Evolutionary conservation across 2,888 invertebrate genomes (phyloP), one percentile per base, ranked within the genome.

Genomic region (Agrotis ipsilon): DNA sequence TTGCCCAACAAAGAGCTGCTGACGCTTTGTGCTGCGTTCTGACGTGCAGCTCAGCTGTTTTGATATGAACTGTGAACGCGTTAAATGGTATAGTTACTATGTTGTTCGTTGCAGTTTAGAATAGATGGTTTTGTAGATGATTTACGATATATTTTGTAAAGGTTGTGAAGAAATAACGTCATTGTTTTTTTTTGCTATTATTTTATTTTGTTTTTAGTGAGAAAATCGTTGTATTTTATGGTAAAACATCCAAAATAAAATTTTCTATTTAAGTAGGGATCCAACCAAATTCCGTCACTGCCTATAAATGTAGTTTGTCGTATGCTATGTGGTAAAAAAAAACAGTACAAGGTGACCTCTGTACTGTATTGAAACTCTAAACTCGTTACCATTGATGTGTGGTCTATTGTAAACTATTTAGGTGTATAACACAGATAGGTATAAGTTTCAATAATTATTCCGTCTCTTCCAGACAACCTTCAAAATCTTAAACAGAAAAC

Each of bases 1-100:
- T 24, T 24, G 51, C 24, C 32, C 43, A 67, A 76, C 78, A 76
- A 78, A 67, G 78, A 6, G 3, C 32, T 32, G 49, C 19, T 63
- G 72, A 52, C 6, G 78, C 67, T 63, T 72, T 65, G 52, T 63
- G 24, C 19, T 32, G 24, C 24, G 27, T 45, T 67, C 51, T 77
- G 76, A 73, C 79, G 76, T 76, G 7, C 60, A 72, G 27, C 51
- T 48, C 46, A 68, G 67, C 79, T 27, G 60, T 68, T 78, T 60
- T 73, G 55, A 52, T 68, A 59, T 19, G 59, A 67, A 59, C 54
- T 60, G 21, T 48, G 46, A 78, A 51, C 58, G 62, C 59, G 51
- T 63, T 21, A 78, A 76, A 46, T 67, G 51, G 39, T 27, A 19
- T 21, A 21, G 49, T 72, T 27, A 49, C 45, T 45, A 5, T n/a